phyloP scores from a whole-genome alignment of 2,888 invertebrate genomes.

The Nomada fabriciana region DNA sequence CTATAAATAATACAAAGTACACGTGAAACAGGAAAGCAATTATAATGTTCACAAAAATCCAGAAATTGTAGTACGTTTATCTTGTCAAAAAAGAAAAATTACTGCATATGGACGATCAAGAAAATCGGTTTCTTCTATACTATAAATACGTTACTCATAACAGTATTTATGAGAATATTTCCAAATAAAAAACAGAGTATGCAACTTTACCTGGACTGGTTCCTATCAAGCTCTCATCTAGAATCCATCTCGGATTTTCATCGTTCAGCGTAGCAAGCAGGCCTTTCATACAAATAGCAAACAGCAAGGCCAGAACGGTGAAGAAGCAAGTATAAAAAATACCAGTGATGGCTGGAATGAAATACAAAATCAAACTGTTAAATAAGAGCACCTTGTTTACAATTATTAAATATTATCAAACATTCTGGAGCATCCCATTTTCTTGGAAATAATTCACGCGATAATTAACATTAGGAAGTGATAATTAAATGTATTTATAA shows the following conservation, averaged over 20 bases:
- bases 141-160: too few relatives aligned
- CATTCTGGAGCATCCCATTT: too few relatives aligned
- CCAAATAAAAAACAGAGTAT: too few relatives aligned
- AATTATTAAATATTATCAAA: not conserved
- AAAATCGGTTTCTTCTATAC: too few relatives aligned
- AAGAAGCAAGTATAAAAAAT: slow-evolving; percentile 96
- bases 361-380: slow-evolving; percentile 15
- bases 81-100: too few relatives aligned
- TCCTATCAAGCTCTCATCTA: slow-evolving; percentile 92
- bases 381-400: not conserved
- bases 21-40: not conserved
- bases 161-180: too few relatives aligned
- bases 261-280: slow-evolving; percentile 90
- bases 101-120: too few relatives aligned
- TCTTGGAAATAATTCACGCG: too few relatives aligned
- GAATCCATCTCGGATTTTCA: slow-evolving; percentile 90
- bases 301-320: slow-evolving; percentile 92
- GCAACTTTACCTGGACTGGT: slow-evolving; percentile 87
- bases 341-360: slow-evolving; percentile 90
- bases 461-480: too few relatives aligned
- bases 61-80: too few relatives aligned
- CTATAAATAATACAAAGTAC: not conserved
- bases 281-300: slow-evolving; percentile 94
- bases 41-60: too few relatives aligned
- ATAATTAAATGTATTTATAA: too few relatives aligned